Evolutionary conservation across 2,797 vertebrate genomes (phyloP), one percentile per base, ranked within the genome.

Genomic region (Myotis planiceps): DNA sequence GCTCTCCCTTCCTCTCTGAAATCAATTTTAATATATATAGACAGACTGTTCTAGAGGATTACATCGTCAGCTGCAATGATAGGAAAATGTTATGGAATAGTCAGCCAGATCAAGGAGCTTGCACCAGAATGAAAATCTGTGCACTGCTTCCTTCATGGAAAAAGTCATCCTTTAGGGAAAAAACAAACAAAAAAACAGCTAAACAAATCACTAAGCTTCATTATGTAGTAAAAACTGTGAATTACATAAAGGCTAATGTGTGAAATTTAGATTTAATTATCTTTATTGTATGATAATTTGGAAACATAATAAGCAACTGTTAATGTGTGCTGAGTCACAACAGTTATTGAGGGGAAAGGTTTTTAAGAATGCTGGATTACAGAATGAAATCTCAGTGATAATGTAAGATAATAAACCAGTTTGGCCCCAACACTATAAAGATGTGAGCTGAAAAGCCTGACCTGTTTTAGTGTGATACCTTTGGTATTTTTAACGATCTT

Each of bases 221-320:
- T 74, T 84, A 49, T 55, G 3, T 18, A 85, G 15, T 53, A 69
- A 94, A 94, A 94, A 75, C 3, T 79, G 23, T 71, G 32, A 84
- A 79, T 79, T 80, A 88, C 18, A 60, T n/a, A 45, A 66, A 88
- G 72, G 53, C 19, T 66, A 79, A 49, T 23, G 2, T 60, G 49
- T 82, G 72, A 94, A 71, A 71, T 23, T 49, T 66, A 80, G n/a
- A 65, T 81, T 82, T 83, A 83, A 60, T 75, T 80, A 42, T 69
- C 72, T 74, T 66, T 16, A 49, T 69, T 80, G 60, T 63, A 37
- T 69, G 45, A 81, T 19, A 18, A 51, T 60, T 9, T 58, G 39
- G 32, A 81, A 83, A 32, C 21, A 72, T 13, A 25, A 47, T 49
- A 85, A 85, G 71, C 34, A 85, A 76, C 42, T 42, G 18, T 49